phyloP scores from a whole-genome alignment of 23 tunicate species.

The Styela clava region DNA sequence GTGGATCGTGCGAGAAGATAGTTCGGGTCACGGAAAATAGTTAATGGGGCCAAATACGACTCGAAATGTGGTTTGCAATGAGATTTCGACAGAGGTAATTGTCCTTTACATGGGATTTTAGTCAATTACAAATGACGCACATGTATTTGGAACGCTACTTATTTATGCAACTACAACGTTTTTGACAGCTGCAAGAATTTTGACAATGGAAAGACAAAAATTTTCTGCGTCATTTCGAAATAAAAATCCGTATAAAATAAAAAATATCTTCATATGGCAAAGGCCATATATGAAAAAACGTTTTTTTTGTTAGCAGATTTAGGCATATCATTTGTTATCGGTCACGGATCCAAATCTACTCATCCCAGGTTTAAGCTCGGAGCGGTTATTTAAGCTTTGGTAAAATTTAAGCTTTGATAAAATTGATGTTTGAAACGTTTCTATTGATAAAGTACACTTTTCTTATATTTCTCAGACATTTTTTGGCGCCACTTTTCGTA shows the following conservation, averaged over 20 bases:
- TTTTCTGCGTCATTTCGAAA: background rate
- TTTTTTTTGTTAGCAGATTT: too few species aligned
- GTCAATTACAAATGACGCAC: background rate
- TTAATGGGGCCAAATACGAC: slow-evolving; percentile 22
- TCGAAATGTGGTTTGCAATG: slow-evolving; percentile 17
- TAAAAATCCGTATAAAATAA: background rate
- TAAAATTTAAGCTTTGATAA: too few species aligned
- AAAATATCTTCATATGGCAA: too few species aligned
- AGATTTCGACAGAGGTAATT: slow-evolving; percentile 8
- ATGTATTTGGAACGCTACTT: background rate
- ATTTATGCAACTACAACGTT: background rate
- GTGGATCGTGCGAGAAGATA: slow-evolving; percentile 25
- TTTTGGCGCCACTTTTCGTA: too few species aligned
- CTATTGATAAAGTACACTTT: too few species aligned
- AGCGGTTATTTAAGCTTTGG: too few species aligned
- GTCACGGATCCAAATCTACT: too few species aligned
- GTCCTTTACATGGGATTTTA: background rate
- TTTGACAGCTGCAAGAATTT: background rate
- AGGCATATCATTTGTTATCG: too few species aligned
- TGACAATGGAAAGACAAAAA: background rate
- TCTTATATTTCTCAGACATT: too few species aligned
- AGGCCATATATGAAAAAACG: too few species aligned
- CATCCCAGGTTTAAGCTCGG: too few species aligned
- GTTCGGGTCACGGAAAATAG: slow-evolving; percentile 13
- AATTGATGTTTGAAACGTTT: too few species aligned